Percentiles rank a stretch among this genome's conserved stretches.
Conservation (phyloP, 2,797 vertebrate species). For the Cygnus olor region DNA sequence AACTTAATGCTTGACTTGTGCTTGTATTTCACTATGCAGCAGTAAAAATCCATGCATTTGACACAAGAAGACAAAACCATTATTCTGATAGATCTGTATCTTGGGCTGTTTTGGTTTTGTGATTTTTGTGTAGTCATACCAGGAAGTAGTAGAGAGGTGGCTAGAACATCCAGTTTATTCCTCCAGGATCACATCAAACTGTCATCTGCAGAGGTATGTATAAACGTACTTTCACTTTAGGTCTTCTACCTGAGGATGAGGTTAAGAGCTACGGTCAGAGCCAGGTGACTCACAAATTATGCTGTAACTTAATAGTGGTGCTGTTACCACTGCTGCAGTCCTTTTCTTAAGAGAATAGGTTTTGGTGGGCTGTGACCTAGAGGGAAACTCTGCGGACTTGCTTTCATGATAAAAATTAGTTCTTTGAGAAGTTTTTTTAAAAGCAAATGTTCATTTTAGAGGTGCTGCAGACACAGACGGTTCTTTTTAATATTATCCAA, state of each 20-base stretch:
- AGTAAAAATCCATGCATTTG: neutral
- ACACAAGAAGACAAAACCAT: neutral
- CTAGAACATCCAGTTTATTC: neutral
- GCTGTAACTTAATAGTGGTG: neutral
- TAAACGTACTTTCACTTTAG: neutral
- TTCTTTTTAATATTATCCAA: neutral
- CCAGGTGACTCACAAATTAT: neutral
- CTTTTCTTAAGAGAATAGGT: neutral
- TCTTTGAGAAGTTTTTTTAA: neutral
- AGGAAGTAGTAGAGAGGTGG: neutral
- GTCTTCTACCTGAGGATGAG: neutral
- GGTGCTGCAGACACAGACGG: neutral
- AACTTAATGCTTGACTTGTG: neutral
- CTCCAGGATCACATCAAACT: neutral
- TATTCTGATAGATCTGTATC: neutral
- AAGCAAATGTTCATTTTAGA: neutral
- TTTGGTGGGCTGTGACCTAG: neutral
- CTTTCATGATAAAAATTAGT: rapidly evolving
- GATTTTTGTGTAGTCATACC: neutral
- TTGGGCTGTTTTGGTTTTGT: neutral
- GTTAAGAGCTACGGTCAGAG: neutral
- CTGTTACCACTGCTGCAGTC: neutral
- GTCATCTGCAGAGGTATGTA: neutral
- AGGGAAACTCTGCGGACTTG: neutral
- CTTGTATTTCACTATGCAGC: rapidly evolving